phyloP scores from a whole-genome alignment of 2,113 vertebrate species.

The Scolopax mira region DNA sequence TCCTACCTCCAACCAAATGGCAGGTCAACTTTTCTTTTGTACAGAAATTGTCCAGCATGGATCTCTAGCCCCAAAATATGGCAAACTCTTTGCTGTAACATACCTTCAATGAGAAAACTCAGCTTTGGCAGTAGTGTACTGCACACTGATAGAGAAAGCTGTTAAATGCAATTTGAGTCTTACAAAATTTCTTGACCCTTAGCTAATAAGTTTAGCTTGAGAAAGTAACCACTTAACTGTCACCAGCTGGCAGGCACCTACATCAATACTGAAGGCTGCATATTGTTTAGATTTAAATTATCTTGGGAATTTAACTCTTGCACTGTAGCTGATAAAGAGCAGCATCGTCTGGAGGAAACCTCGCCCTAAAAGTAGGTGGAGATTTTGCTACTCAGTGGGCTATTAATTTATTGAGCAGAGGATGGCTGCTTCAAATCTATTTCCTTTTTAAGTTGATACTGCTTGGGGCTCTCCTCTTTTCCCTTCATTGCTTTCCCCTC shows the following conservation, averaged over 20 bases:
- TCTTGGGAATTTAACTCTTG: conserved; percentile 44
- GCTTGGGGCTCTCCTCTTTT: neutral
- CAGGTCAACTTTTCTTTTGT: neutral
- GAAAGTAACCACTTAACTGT: conserved; percentile 27
- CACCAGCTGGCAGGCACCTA: conserved; percentile 55
- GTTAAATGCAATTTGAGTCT: neutral
- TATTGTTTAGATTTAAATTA: conserved; percentile 45
- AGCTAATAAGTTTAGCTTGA: conserved; percentile 27
- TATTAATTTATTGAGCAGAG: neutral
- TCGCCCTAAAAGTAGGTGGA: neutral
- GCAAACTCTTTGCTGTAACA: neutral
- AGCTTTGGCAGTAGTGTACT: neutral
- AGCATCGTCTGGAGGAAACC: neutral
- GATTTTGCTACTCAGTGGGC: neutral
- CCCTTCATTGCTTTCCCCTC: neutral
- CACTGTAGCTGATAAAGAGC: neutral
- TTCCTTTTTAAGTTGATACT: neutral
- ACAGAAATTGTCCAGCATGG: neutral
- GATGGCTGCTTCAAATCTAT: neutral
- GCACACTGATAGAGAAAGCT: neutral
- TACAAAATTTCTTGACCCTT: conserved; percentile 12
- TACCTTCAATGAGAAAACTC: neutral
- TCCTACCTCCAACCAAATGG: neutral
- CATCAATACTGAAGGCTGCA: conserved; percentile 18
- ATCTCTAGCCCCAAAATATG: neutral